Evolutionary conservation across 2,797 vertebrate species (phyloP).

Genomic region (Muscicapa striata): DNA sequence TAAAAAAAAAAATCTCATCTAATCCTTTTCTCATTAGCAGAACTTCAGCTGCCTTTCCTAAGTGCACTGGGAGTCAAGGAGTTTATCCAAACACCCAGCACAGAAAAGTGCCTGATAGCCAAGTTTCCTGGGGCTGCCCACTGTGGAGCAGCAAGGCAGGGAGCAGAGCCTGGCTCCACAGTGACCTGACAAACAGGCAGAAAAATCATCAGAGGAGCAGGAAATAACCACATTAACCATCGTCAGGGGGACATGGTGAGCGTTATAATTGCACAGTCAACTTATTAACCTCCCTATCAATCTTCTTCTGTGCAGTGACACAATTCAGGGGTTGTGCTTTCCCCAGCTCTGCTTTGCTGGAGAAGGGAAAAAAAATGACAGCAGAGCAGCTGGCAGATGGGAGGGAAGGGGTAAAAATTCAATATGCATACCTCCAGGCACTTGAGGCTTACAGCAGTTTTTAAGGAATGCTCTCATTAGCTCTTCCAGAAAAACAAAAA

Average conservation of each 20-base stretch:
- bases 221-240: conserved; percentile 29
- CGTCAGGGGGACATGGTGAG: neutral
- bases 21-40: neutral
- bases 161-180: neutral
- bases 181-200: neutral
- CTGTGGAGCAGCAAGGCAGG: neutral
- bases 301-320: neutral
- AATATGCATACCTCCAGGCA: neutral
- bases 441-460: neutral
- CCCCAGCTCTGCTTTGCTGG: neutral
- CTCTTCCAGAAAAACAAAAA: neutral
- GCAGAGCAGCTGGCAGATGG: neutral
- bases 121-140: neutral
- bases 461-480: neutral
- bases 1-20: neutral
- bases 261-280: conserved; percentile 25
- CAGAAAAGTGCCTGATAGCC: neutral
- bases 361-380: neutral
- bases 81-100: conserved; percentile 14
- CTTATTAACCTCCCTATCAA: conserved; percentile 50
- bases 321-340: neutral
- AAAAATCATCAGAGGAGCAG: neutral
- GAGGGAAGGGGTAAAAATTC: conserved; percentile 5
- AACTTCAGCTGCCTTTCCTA: neutral
- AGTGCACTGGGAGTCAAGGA: neutral